Conservation (phyloP, 2,888 invertebrate species). For the Fragum sueziense region DNA sequence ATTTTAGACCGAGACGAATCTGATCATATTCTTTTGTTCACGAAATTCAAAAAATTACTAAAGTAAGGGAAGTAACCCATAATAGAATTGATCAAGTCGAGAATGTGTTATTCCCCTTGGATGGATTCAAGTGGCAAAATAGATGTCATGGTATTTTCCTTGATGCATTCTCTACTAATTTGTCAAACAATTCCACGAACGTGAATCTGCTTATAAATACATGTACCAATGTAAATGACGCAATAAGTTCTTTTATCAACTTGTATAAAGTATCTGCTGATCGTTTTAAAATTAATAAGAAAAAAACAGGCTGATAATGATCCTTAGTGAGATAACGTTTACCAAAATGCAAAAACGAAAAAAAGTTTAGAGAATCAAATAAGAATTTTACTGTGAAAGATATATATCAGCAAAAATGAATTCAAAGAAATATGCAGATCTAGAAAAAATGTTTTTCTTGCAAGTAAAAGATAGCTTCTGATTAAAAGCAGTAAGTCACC, state of each 20-base stretch:
- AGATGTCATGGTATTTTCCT: background rate
- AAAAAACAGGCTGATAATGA: background rate
- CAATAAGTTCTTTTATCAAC: background rate
- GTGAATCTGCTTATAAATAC: background rate
- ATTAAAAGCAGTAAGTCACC: background rate
- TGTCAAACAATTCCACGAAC: background rate
- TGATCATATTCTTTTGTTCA: background rate
- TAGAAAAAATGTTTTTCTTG: background rate
- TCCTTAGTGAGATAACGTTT: background rate
- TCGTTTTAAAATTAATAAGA: background rate
- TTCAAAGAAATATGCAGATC: background rate
- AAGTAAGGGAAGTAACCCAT: background rate
- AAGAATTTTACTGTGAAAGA: background rate
- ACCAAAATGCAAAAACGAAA: background rate
- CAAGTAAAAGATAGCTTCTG: background rate
- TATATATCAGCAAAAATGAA: background rate
- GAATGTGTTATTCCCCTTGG: background rate
- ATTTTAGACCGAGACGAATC: background rate
- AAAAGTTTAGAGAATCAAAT: background rate
- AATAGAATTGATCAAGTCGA: background rate
- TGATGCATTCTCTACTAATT: background rate
- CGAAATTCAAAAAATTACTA: background rate
- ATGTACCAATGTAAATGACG: background rate
- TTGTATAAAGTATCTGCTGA: background rate
- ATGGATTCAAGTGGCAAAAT: background rate